Base-by-base conservation (phyloP, 2,888 invertebrate genomes). In the Drosophila nr. fundita region DNA sequence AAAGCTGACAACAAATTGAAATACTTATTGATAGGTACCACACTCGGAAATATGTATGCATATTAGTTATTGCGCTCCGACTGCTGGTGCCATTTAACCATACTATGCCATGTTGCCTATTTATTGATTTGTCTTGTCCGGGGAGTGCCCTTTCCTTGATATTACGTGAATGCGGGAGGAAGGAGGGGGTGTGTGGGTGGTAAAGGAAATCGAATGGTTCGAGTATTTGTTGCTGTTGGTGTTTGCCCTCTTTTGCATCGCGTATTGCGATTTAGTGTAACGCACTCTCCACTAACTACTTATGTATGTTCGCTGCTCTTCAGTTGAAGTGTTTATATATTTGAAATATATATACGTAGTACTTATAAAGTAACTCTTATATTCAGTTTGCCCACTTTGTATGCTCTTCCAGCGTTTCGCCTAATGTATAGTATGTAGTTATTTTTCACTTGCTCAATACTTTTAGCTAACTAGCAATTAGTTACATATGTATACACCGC, bases 1-100 rank as follows among this genome's bases (percentile, higher is more conserved):
- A 87, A 87, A 87, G 87, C 87, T 90, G 87, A 87, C 87, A 87
- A 87, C 87, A 87, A 86, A 87, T 87, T 83, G 82, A 88, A 87
- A 82, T 86, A 81, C 89, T 82, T 88, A 83, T 75, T 71, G 75
- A 79, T 82, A 88, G 90, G 79, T 88, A 88, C 86, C 90, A 83
- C 90, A 83, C 86, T 81, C 83, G 87, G 83, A 83, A 83, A 70
- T 85, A 88, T 70, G 61, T 34, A 48, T 71, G 53, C 60, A 57
- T 73, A 21, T 60, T 45, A 67, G 66, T 60, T 70, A 60, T 45
- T 24, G 70, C 59, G 27, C 67, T 49, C 8, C 21, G 15, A 57
- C 21, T 32, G 40, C 57, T 48, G 30, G 50, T 59, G 67, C 73
- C 54, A 53, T 55, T 49, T 65, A 65, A 57, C 60, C 65, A 60